phyloP scores from a whole-genome alignment of 2,888 invertebrate species.

The Hypena proboscidalis region DNA sequence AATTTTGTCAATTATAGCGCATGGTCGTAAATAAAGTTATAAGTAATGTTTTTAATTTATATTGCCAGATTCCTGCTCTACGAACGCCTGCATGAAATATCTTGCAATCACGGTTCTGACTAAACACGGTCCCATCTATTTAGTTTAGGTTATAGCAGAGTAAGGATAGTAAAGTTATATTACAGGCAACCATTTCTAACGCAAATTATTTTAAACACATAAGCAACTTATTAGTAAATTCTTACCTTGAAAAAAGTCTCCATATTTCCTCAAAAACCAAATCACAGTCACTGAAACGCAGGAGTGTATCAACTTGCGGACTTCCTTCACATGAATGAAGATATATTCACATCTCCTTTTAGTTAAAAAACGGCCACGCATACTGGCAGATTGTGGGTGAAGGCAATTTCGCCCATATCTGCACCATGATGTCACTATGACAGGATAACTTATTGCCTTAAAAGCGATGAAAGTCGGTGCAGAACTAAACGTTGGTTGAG shows the following conservation, averaged over 20 bases:
- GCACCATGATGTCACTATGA: slow-evolving; percentile 71
- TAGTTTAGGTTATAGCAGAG: no score
- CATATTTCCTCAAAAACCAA: slow-evolving; percentile 30
- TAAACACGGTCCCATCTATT: no score
- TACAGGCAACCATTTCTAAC: no score
- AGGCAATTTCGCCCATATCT: slow-evolving; percentile 79
- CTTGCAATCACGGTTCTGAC: slow-evolving; percentile 5
- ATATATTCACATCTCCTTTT: slow-evolving; percentile 67
- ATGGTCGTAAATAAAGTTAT: no score
- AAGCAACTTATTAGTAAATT: not conserved
- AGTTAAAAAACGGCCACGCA: slow-evolving; percentile 63
- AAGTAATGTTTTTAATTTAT: no score
- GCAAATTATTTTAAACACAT: no score
- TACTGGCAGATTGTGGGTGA: slow-evolving; percentile 68
- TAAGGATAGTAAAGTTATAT: no score
- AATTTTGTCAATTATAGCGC: no score
- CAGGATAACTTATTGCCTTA: slow-evolving; percentile 66
- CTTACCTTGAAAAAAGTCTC: slow-evolving; percentile 41
- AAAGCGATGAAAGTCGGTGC: slow-evolving; percentile 49
- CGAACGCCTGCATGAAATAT: not conserved
- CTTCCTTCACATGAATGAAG: slow-evolving; percentile 54
- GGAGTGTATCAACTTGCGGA: slow-evolving; percentile 29
- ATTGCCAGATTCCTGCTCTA: no score
- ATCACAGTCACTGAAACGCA: slow-evolving; percentile 23
- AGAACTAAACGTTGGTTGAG: slow-evolving; percentile 3